A percentile compares a stretch with the other conserved stretches of the same genome.
phyloP scores from a whole-genome alignment of 2,888 invertebrate species.

The Anagyrus pseudococci region DNA sequence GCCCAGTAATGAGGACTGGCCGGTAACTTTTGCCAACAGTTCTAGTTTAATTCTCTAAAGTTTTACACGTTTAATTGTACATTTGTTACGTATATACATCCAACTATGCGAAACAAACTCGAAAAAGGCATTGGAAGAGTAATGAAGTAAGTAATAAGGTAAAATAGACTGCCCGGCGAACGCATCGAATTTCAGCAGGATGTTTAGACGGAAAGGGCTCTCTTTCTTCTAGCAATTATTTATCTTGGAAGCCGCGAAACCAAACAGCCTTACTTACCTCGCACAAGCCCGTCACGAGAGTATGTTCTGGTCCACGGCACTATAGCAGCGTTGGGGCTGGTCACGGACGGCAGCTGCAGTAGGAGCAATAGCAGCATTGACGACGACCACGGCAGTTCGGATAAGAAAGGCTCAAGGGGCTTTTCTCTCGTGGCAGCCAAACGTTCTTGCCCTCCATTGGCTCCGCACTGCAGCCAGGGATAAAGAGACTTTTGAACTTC shows the following conservation, averaged over 20 bases:
- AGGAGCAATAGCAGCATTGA: no score
- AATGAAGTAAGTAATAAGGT: no score
- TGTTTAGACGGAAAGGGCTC: background rate
- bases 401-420: slow-evolving; percentile 25
- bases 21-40: no score
- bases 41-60: no score
- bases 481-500: slow-evolving; percentile 25
- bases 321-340: background rate
- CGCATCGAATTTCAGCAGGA: background rate
- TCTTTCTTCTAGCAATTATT: slow-evolving; percentile 15
- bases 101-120: no score
- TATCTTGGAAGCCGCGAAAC: slow-evolving; percentile 11
- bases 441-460: slow-evolving; percentile 10
- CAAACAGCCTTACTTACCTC: slow-evolving; percentile 15
- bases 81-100: no score
- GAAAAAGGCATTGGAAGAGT: no score
- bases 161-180: no score
- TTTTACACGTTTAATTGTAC: no score
- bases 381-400: no score
- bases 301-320: background rate
- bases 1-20: no score
- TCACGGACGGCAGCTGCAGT: no score
- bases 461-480: background rate
- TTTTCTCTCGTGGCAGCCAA: slow-evolving; percentile 16
- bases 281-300: slow-evolving; percentile 20